phyloP scores from a whole-genome alignment of 2,113 vertebrate genomes.

The Dolichallabes microphthalmus region DNA sequence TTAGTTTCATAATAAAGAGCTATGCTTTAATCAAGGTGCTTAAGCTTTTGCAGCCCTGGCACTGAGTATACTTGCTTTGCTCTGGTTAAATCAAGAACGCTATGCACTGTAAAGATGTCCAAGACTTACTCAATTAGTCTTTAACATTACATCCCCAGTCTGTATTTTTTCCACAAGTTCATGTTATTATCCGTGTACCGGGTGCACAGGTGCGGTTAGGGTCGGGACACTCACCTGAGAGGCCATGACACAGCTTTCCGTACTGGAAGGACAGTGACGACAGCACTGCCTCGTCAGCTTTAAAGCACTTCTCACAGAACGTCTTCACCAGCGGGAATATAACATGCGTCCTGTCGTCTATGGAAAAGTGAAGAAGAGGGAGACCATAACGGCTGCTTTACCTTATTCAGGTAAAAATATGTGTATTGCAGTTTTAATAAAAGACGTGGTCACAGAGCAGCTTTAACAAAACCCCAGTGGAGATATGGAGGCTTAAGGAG shows the following conservation, averaged over 20 bases:
- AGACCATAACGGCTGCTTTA: constrained; percentile 4
- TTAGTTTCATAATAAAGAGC: neutral
- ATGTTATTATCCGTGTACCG: neutral
- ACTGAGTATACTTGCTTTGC: neutral
- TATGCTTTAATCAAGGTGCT: neutral
- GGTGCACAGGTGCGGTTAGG: neutral
- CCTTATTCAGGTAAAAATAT: neutral
- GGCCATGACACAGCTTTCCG: constrained; percentile 88
- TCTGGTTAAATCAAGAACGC: too few species aligned
- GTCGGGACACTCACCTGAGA: constrained; percentile 76
- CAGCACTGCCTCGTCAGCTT: constrained; percentile 84
- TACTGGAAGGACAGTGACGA: constrained; percentile 88
- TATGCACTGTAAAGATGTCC: neutral
- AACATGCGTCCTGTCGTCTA: constrained; percentile 84
- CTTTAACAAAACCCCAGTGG: too few species aligned
- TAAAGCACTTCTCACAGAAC: constrained; percentile 88
- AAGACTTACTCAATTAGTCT: neutral
- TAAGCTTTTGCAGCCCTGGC: neutral
- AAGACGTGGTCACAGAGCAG: neutral
- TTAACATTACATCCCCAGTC: neutral
- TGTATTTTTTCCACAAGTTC: neutral
- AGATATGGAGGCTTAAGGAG: neutral
- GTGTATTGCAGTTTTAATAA: neutral
- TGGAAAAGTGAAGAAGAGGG: constrained; percentile 38
- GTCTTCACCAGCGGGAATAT: constrained; percentile 86